These are phyloP conservation scores for Spatulosminthurus flaviceps DNA, from an alignment of 2,888 invertebrate genomes.

Conservation along the genomic window DNA sequence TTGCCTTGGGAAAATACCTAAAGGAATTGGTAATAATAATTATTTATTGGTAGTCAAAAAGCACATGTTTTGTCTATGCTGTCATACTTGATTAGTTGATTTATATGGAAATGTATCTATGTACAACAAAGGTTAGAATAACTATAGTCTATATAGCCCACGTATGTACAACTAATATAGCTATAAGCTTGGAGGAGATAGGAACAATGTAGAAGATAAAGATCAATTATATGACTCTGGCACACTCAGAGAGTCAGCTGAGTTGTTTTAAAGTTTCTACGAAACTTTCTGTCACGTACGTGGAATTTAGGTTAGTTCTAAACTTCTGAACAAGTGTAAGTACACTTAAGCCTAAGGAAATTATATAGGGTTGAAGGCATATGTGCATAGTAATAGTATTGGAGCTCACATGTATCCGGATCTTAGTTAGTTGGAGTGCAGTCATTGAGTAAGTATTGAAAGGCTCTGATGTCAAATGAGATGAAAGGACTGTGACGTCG, in stretches of 20 bases:
- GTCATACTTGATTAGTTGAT: too few species aligned
- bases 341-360: background rate
- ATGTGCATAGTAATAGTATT: too few species aligned
- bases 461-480: conserved; percentile 12
- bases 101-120: too few species aligned
- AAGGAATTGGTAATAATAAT: too few species aligned
- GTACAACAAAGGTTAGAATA: background rate
- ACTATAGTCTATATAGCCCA: background rate
- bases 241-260: too few species aligned
- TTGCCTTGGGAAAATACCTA: too few species aligned
- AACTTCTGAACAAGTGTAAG: conserved; percentile 4
- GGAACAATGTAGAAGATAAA: background rate
- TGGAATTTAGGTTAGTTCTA: conserved; percentile 30
- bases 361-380: background rate
- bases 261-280: conserved; percentile 1
- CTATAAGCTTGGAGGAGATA: background rate
- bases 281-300: conserved; percentile 41
- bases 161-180: background rate
- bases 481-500: conserved; percentile 19
- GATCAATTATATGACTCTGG: conserved; percentile 6
- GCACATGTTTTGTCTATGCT: too few species aligned
- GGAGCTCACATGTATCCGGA: too few species aligned
- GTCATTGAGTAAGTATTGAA: background rate
- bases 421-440: background rate
- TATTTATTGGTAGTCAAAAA: too few species aligned